phyloP scores from a whole-genome alignment of 2,888 invertebrate species.

The Argyresthia goedartella region DNA sequence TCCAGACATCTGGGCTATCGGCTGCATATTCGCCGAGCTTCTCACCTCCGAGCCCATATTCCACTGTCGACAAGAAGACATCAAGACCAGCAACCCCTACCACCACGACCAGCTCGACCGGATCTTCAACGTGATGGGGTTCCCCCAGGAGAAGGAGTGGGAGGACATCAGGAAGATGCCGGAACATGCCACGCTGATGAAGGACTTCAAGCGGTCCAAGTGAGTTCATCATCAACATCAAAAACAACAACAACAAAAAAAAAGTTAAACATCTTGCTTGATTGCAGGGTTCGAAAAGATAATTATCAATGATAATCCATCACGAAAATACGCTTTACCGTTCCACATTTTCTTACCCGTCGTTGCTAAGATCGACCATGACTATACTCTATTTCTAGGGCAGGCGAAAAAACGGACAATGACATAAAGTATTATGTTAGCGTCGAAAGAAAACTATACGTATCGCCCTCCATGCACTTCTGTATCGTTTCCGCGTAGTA shows the following conservation, averaged over 20 bases:
- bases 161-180: slow-evolving; percentile 99
- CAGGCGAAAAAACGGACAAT: too few relatives aligned
- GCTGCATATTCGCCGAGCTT: slow-evolving; percentile 99
- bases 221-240: slow-evolving; percentile 45
- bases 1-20: slow-evolving; percentile 98
- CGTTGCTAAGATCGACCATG: too few relatives aligned
- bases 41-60: slow-evolving; percentile 99
- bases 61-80: slow-evolving; percentile 99
- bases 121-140: slow-evolving; percentile 99
- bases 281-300: neutral
- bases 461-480: too few relatives aligned
- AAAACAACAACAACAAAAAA: neutral
- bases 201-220: slow-evolving; percentile 96
- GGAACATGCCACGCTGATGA: slow-evolving; percentile 93
- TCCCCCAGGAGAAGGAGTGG: slow-evolving; percentile 97
- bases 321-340: neutral
- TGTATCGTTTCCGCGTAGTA: too few relatives aligned
- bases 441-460: too few relatives aligned
- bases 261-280: neutral
- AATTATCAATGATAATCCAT: neutral
- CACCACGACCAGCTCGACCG: slow-evolving; percentile 98
- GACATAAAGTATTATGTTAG: too few relatives aligned
- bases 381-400: too few relatives aligned
- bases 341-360: neutral
- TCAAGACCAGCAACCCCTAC: slow-evolving; percentile 99